Percentiles rank a stretch among this genome's conserved stretches.
phyloP scores from a whole-genome alignment of 2,888 invertebrate species.

The Lycia hirtaria region DNA sequence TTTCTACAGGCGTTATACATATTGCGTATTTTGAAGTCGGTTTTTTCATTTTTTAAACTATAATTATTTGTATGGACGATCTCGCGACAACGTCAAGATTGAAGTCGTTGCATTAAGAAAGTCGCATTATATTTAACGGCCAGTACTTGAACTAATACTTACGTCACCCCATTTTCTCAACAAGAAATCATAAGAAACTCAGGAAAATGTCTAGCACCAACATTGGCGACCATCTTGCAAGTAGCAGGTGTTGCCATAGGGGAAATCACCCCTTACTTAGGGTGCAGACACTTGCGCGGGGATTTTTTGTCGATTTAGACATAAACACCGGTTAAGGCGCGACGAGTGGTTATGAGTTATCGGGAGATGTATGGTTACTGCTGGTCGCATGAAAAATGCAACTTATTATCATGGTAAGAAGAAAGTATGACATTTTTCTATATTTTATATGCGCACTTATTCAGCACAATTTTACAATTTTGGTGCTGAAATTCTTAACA shows the following conservation, averaged over 20 bases:
- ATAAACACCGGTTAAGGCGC: constrained; percentile 65
- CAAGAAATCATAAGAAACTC: constrained; percentile 8
- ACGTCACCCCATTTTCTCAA: background rate
- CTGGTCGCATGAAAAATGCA: constrained; percentile 12
- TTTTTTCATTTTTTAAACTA: too few species aligned
- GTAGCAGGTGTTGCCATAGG: constrained; percentile 61
- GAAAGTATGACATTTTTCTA: constrained; percentile 6
- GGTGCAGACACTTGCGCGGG: constrained; percentile 48
- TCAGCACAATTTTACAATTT: background rate
- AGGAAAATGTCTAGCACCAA: constrained; percentile 54
- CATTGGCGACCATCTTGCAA: constrained; percentile 59
- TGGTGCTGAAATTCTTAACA: background rate
- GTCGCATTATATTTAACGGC: background rate
- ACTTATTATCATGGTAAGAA: constrained; percentile 17
- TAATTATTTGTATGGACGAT: too few species aligned
- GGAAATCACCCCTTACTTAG: constrained; percentile 49
- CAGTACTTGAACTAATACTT: background rate
- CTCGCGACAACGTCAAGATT: too few species aligned
- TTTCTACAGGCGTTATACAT: too few species aligned
- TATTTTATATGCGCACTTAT: background rate
- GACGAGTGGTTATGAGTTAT: constrained; percentile 49
- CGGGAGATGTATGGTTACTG: constrained; percentile 35
- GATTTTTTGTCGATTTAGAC: constrained; percentile 74
- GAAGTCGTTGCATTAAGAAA: too few species aligned
- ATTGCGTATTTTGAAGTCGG: too few species aligned